Evolutionary conservation across 2,797 vertebrate species (phyloP).

Genomic region (Hydrocynus forskahlii): DNA sequence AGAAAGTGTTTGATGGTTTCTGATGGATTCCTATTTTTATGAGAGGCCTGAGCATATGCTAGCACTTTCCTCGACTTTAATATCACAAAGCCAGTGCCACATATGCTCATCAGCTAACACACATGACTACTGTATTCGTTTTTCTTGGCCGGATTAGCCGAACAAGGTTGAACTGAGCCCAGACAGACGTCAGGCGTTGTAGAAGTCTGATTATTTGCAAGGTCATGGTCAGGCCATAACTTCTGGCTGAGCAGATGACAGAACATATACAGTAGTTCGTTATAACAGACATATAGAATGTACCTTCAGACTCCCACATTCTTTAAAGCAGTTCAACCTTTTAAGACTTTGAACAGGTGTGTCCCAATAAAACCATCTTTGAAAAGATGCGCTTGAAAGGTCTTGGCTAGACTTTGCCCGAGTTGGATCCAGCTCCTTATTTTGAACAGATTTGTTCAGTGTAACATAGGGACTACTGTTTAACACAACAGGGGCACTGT

Average conservation of each 20-base stretch:
- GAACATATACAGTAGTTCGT: neutral
- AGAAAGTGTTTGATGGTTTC: constrained; percentile 32
- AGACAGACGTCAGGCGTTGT: neutral
- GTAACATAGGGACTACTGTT: neutral
- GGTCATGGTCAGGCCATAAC: neutral
- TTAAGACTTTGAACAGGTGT: neutral
- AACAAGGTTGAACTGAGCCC: constrained; percentile 4
- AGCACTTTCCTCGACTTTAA: constrained; percentile 10
- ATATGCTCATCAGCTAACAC: neutral
- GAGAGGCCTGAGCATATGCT: neutral
- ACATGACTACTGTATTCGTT: constrained; percentile 3
- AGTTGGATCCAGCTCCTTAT: neutral
- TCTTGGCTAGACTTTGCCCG: neutral
- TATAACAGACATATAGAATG: neutral
- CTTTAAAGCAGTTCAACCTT: constrained; percentile 5
- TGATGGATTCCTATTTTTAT: constrained; percentile 28
- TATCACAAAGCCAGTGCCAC: constrained; percentile 12
- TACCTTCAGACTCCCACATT: neutral
- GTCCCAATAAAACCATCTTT: neutral
- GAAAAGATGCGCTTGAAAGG: neutral
- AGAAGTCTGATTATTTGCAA: constrained; percentile 10
- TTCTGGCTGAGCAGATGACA: neutral
- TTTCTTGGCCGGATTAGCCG: neutral
- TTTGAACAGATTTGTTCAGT: neutral
- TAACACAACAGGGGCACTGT: neutral